Evolutionary conservation across 2,113 vertebrate species (phyloP), one percentile per base, ranked within the genome.

Genomic region (Spea multiplicata): DNA sequence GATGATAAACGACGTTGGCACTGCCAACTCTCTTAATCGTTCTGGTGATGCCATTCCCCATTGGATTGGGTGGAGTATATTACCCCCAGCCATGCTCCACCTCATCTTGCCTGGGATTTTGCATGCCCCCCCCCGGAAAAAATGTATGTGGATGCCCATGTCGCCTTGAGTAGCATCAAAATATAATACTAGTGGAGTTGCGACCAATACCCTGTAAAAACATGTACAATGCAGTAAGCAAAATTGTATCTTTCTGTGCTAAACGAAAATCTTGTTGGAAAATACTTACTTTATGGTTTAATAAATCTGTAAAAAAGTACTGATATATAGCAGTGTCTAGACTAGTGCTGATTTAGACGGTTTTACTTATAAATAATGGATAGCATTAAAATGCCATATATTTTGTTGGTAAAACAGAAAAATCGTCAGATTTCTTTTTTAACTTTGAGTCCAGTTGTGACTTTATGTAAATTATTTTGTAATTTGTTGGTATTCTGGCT

Each of bases 401-500:
- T 55, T 72, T 72, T 69, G 66, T 16, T 53, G 46, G 45, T 57
- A 49, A 70, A 13, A 66, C 59, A 57, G 10, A 17, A 64, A 64
- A 64, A 64, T 61, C 9, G 3, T 3, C 61, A 64, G 30, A 30
- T 30, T 30, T 30, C 30, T 30, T 30, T 30, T 30, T 30, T 30
- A 30, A 30, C 53, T 12, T 77, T 14, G 5, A 48, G 66, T 17
- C 61, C 3, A 5, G 8, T 70, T 45, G 68, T 62, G 47, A 49
- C 16, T 62, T 53, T 75, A 67, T 77, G 66, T 70, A 62, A 62
- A 55, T 70, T 44, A 62, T 44, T 70, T 46, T 77, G 66, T 30
- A 49, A 61, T 49, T 14, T 66, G 17, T 59, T 69, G 66, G 66
- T 48, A 30, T 76, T 61, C 70, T 57, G 48, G 16, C 75, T 76